Percentiles rank a stretch among this genome's conserved stretches.
These are phyloP conservation scores for Caenorhabditis angaria DNA, from an alignment of 2,888 invertebrate species.

Conservation along the genomic window DNA sequence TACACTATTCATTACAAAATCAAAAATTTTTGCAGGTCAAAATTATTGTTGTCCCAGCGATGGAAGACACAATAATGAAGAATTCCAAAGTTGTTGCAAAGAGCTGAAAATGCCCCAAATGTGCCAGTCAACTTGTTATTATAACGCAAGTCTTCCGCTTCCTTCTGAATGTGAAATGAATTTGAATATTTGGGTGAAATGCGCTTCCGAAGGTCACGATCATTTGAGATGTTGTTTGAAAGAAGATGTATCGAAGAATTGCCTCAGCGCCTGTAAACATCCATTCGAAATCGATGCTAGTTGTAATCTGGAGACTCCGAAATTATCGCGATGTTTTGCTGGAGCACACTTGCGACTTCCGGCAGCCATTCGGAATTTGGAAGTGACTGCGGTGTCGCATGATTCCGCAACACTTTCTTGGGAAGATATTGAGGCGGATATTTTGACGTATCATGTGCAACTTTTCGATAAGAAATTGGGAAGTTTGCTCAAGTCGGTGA, in stretches of 20 bases:
- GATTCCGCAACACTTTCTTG: constrained; percentile 45
- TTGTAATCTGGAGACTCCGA: constrained; percentile 33
- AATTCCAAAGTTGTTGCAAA: constrained; percentile 50
- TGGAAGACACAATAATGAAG: constrained; percentile 29
- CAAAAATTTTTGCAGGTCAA: too few relatives aligned
- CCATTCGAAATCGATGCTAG: constrained; percentile 46
- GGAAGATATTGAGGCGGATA: constrained; percentile 46
- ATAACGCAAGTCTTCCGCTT: constrained; percentile 44
- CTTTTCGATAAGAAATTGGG: constrained; percentile 30
- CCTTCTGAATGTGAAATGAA: constrained; percentile 37
- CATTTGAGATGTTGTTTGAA: constrained; percentile 55
- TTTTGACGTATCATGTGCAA: constrained; percentile 36
- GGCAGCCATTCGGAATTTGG: constrained; percentile 40
- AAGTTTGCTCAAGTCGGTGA: constrained; percentile 23
- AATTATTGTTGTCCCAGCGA: constrained; percentile 55
- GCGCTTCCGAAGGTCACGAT: constrained; percentile 60
- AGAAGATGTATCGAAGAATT: constrained; percentile 42
- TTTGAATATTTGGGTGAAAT: constrained; percentile 53
- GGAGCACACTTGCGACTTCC: constrained; percentile 35
- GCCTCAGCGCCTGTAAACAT: constrained; percentile 55
- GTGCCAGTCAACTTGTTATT: constrained; percentile 44
- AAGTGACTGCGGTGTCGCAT: constrained; percentile 38
- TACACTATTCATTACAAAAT: too few relatives aligned
- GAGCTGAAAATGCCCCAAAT: constrained; percentile 44
- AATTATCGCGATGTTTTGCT: constrained; percentile 43